Base-by-base conservation (phyloP, 64 coral and sea anemone species). In the Stichodactyla helianthus region DNA sequence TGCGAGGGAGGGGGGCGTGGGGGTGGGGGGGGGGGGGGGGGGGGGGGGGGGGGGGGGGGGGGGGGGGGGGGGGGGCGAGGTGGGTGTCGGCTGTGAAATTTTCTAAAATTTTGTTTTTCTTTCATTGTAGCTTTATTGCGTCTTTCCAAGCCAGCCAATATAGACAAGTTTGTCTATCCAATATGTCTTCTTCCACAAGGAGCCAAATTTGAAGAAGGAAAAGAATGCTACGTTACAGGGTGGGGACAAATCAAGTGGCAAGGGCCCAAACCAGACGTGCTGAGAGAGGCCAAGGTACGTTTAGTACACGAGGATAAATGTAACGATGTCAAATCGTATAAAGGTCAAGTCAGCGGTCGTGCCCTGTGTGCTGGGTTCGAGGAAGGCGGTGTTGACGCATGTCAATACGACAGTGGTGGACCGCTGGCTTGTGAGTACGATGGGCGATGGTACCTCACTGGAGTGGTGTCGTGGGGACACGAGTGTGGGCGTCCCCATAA, bases 351-450 rank as follows among this genome's bases (percentile, higher is more conserved):
- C 53, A 53, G 61, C 26, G 64, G 50, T 9, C 59, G 90, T 13
- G 84, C 90, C 17, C 58, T 91, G 14, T 91, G 90, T 77, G 90
- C 90, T 71, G 90, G 90, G 44, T 91, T 91, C 26, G 90, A 91
- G 51, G 23, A 83, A 27, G 90, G 90, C 51, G 90, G 90, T 16
- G 90, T 91, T 50, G 90, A 91, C 62, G 85, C 90, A 56, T 91
- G 90, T 74, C 90, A 91, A 60, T 91, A 91, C 54, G 90, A 91
- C 63, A 91, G 90, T 59, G 90, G 90, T 57, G 90, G 90, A 28
- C 90, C 90, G 78, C 77, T 91, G 77, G 84, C 90, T 31, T 91
- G 90, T 71, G 59, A 91, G 51, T 51, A 87, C 23, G 23, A 59
- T 6, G 90, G 90, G 52, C 84, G 78, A 19, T 91, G 90, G 90